phyloP scores from a whole-genome alignment of 2,113 vertebrate genomes.

The Megaleporinus macrocephalus region DNA sequence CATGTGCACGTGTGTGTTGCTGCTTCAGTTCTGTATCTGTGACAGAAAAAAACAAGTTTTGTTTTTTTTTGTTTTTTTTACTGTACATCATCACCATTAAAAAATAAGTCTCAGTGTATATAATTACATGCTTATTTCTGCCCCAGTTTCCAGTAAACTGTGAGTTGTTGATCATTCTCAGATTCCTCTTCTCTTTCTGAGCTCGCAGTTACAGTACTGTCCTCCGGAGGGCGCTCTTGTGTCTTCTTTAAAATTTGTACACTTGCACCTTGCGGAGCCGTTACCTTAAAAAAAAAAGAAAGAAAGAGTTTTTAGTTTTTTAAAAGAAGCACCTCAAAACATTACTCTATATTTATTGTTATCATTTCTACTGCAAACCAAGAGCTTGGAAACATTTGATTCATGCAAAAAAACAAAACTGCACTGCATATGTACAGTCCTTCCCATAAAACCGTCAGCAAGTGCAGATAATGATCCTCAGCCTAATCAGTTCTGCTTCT shows the following conservation, averaged over 20 bases:
- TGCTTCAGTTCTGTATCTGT: too few relatives aligned
- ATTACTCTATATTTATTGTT: too few relatives aligned
- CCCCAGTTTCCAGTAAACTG: conserved; percentile 48
- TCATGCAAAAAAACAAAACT: too few relatives aligned
- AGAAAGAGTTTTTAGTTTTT: background rate
- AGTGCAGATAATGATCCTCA: background rate
- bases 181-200: background rate
- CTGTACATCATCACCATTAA: too few relatives aligned
- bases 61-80: too few relatives aligned
- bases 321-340: too few relatives aligned
- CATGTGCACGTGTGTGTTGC: too few relatives aligned
- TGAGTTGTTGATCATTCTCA: conserved; percentile 18
- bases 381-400: too few relatives aligned
- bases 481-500: background rate
- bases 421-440: too few relatives aligned
- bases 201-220: background rate
- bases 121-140: conserved; percentile 15
- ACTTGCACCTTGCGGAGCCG: background rate
- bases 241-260: conserved; percentile 19
- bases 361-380: too few relatives aligned
- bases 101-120: too few relatives aligned
- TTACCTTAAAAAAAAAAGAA: conserved; percentile 16
- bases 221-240: background rate
- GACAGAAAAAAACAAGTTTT: too few relatives aligned
- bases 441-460: background rate